Evolutionary conservation across 2,888 invertebrate species (phyloP).

Genomic region (Tillus elongatus): DNA sequence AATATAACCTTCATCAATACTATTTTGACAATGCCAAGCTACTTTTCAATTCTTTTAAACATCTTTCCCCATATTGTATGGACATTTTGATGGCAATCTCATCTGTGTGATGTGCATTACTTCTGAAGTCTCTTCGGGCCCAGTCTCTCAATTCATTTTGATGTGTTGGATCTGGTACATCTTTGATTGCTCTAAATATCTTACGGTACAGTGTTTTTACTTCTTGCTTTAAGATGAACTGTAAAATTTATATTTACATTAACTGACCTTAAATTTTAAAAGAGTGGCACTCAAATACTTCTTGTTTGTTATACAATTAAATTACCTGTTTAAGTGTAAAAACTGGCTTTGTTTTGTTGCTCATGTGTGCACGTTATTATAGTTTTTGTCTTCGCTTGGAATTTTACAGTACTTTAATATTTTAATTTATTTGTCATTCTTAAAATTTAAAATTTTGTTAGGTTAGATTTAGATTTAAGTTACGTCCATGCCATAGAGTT

Average conservation of each 20-base stretch:
- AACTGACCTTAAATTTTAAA: constrained; percentile 6
- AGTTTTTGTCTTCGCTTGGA: no score
- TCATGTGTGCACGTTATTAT: no score
- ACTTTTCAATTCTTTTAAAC: constrained; percentile 57
- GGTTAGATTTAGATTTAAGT: no score
- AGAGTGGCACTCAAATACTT: constrained; percentile 1
- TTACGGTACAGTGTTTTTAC: constrained; percentile 67
- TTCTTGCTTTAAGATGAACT: constrained; percentile 75
- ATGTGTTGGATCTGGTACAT: constrained; percentile 56
- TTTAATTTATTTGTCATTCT: no score
- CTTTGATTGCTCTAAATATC: constrained; percentile 57
- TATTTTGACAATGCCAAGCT: constrained; percentile 54
- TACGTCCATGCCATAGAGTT: no score
- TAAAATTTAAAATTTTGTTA: no score
- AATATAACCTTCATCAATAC: no score
- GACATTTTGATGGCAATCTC: constrained; percentile 64
- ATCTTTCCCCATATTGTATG: constrained; percentile 60
- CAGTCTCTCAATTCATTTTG: constrained; percentile 59
- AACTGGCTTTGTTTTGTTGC: constrained; percentile 27
- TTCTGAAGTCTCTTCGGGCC: constrained; percentile 65
- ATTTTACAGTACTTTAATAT: no score
- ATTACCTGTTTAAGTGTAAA: constrained; percentile 55
- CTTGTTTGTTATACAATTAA: constrained; percentile 7
- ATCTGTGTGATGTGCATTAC: constrained; percentile 60
- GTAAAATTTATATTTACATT: constrained; percentile 39